These are phyloP conservation scores for Lanistes nyassanus DNA, from an alignment of 1,140 invertebrate genomes.

Conservation along the genomic window DNA sequence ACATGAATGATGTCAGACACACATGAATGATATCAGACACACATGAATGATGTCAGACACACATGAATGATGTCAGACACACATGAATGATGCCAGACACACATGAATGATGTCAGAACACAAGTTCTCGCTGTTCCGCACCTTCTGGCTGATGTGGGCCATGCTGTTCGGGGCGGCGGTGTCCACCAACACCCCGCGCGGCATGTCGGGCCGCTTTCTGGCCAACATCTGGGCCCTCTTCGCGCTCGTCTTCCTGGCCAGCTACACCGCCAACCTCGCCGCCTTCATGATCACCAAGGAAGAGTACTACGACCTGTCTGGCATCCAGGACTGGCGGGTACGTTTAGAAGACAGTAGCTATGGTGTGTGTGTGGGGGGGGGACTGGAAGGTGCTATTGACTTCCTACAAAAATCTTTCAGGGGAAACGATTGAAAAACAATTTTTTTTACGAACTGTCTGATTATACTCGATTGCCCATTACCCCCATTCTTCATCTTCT, in stretches of 20 bases:
- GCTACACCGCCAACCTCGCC: conserved; percentile 74
- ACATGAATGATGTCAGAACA: conserved; percentile 67
- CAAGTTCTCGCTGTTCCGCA: conserved; percentile 94
- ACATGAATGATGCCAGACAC: too few relatives aligned
- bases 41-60: too few relatives aligned
- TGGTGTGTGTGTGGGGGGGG: neutral
- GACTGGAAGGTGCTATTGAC: neutral
- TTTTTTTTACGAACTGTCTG: too few relatives aligned
- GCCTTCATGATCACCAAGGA: conserved; percentile 99
- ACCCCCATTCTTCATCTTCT: too few relatives aligned
- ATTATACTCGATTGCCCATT: too few relatives aligned
- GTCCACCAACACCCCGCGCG: conserved; percentile 93
- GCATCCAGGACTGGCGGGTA: conserved; percentile 86
- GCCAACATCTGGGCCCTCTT: conserved; percentile 99
- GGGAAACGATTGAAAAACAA: neutral
- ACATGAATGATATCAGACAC: conserved; percentile 1
- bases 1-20: neutral
- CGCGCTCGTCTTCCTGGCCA: conserved; percentile 73
- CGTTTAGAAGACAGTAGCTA: conserved; percentile 10
- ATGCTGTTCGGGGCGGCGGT: conserved; percentile 97
- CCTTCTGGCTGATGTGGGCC: conserved; percentile 99
- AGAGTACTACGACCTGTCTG: conserved; percentile 93
- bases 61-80: too few relatives aligned
- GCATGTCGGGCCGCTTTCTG: conserved; percentile 93
- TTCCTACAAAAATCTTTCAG: neutral